phyloP scores from a whole-genome alignment of 2,797 vertebrate species.

The Sebastes taczanowskii region DNA sequence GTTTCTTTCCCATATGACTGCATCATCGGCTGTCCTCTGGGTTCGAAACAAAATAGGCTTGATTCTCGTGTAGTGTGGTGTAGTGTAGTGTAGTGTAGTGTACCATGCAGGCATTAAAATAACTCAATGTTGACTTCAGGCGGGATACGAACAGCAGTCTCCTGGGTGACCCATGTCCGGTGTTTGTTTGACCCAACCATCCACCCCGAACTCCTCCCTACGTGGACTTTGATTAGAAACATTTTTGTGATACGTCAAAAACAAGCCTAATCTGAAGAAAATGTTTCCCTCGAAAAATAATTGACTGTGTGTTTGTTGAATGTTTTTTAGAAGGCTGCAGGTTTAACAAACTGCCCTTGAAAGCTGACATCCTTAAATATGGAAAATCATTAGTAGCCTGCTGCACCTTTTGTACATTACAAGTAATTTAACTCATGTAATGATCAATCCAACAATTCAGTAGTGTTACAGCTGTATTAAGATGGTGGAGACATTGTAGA shows the following conservation, averaged over 20 bases:
- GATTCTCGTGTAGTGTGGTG: too few relatives aligned
- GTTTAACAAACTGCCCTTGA: conserved; percentile 6
- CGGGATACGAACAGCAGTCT: not conserved
- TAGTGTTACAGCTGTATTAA: conserved; percentile 13
- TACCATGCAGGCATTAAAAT: not conserved
- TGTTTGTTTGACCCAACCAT: not conserved
- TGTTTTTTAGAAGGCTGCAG: not conserved
- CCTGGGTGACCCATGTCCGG: not conserved
- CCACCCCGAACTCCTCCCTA: not conserved
- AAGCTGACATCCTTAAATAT: not conserved
- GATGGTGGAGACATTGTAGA: conserved; percentile 16
- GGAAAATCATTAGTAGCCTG: not conserved
- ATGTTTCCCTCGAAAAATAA: not conserved
- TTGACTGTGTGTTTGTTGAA: not conserved
- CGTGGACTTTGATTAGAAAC: not conserved
- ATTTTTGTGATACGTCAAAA: not conserved
- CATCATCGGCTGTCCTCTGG: too few relatives aligned
- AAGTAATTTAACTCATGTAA: not conserved
- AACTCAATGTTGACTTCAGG: not conserved
- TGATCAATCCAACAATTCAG: conserved; percentile 21
- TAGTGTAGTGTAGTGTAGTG: too few relatives aligned
- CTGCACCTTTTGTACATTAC: not conserved
- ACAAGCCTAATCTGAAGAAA: not conserved
- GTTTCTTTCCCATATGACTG: too few relatives aligned
- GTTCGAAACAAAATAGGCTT: too few relatives aligned